Evolutionary conservation across 30 jellyfish, hydroid and myxozoan species (phyloP).

Genomic region (Clytia hemisphaerica): DNA sequence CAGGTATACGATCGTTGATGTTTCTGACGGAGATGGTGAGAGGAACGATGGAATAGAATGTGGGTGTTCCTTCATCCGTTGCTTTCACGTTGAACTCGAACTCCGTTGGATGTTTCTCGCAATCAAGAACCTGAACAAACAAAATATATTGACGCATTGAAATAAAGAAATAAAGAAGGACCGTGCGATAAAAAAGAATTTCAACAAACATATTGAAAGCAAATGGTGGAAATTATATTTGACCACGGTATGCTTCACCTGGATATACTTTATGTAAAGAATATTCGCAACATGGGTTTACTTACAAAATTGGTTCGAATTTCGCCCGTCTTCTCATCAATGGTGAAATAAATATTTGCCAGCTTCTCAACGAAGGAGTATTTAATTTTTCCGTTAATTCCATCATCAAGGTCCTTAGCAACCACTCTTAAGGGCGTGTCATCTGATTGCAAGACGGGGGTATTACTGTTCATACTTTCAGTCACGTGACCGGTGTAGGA

Average conservation of each 20-base stretch:
- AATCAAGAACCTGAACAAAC: conserved; percentile 65
- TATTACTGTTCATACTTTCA: conserved; percentile 83
- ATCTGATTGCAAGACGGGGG: conserved; percentile 44
- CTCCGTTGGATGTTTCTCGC: conserved; percentile 43
- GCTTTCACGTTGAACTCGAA: conserved; percentile 58
- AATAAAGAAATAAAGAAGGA: neutral
- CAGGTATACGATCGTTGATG: conserved; percentile 85
- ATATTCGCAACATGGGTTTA: no score
- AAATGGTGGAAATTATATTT: neutral
- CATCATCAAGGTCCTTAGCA: conserved; percentile 76
- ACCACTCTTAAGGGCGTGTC: conserved; percentile 38
- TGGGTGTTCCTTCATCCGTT: conserved; percentile 65
- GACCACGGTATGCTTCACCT: neutral
- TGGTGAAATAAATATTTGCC: conserved; percentile 52
- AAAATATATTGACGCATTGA: neutral
- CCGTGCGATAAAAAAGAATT: neutral
- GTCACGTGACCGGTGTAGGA: conserved; percentile 59
- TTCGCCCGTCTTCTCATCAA: conserved; percentile 64
- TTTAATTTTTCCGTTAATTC: conserved; percentile 57
- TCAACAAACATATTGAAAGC: neutral
- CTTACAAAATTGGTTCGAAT: conserved; percentile 53
- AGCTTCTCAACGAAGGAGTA: conserved; percentile 55
- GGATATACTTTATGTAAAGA: neutral
- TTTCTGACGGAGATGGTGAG: conserved; percentile 46
- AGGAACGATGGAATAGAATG: conserved; percentile 49